Conservation (phyloP, 2,113 vertebrate genomes). For the Oophaga pumilio region DNA sequence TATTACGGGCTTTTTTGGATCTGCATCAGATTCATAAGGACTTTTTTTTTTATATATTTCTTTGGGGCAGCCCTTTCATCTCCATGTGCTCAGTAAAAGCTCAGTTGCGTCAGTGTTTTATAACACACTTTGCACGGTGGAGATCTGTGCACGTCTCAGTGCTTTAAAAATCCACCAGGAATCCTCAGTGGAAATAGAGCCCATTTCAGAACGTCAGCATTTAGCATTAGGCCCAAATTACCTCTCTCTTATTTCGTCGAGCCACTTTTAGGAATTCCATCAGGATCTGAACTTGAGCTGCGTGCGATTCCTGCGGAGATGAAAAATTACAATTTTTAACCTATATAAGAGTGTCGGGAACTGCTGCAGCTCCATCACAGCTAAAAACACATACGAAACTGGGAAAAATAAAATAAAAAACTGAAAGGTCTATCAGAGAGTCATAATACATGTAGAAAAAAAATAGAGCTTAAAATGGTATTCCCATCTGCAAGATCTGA, state of each 20-base stretch:
- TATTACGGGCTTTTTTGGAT: no score
- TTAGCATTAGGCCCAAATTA: slow-evolving; percentile 64
- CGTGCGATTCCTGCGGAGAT: slow-evolving; percentile 89
- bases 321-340: slow-evolving; percentile 59
- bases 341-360: background rate
- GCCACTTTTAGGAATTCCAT: slow-evolving; percentile 99
- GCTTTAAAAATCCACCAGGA: background rate
- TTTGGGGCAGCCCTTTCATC: background rate
- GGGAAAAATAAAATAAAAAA: no score
- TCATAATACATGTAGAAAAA: no score
- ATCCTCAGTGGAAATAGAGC: background rate
- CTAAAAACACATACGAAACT: background rate
- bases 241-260: slow-evolving; percentile 97
- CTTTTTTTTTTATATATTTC: background rate
- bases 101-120: background rate
- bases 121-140: background rate
- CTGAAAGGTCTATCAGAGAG: no score
- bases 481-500: no score
- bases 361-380: background rate
- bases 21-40: background rate
- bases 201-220: background rate
- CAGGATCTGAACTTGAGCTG: slow-evolving; percentile 94
- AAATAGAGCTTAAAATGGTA: no score
- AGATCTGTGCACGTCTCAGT: background rate
- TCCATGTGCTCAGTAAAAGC: background rate